Evolutionary conservation across 2,797 vertebrate species (phyloP), one percentile per base, ranked within the genome.

Genomic region (Poecile montanus): DNA sequence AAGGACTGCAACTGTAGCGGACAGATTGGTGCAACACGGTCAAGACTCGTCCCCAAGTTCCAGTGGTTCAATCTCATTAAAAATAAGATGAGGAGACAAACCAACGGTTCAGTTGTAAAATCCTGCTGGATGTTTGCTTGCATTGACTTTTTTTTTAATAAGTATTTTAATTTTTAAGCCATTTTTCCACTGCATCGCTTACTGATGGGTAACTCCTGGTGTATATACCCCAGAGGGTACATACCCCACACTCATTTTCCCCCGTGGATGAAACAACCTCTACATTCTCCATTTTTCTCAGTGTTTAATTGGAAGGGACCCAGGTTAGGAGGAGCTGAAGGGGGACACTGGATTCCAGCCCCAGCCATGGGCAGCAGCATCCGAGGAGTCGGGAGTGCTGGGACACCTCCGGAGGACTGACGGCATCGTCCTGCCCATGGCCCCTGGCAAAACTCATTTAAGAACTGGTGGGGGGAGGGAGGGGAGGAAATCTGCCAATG

Each of bases 101-200:
- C 98, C 98, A 97, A 98, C 98, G 95, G 97, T 96, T 98, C 97
- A 97, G 98, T 98, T 98, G 98, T 98, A 98, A 98, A 98, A 98
- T 98, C 98, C 98, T 98, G 98, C 98, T 98, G 98, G 97, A 97
- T 95, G 97, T 97, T 98, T 98, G 97, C 97, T 97, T 97, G 94
- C 88, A 89, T 70, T 91, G 92, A 97, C 87, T 92, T 60, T 56
- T 15, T 58, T 53, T 60, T 22, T 18, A 17, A 17, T 19, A 29
- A 0, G 11, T 9, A 8, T 29, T n/a, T 36, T 13, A 16, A 67
- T 94, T 85, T 74, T 67, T 56, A 84, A 93, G 89, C 89, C 19
- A 8, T 32, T 78, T 89, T 92, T 95, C 73, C 85, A 61, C 54
- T 81, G 81, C 38, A 40, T 40, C 13, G 38, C 38, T 40, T 40